Base-by-base conservation (phyloP, 2,888 invertebrate species). In the Ormyrus thymus region DNA sequence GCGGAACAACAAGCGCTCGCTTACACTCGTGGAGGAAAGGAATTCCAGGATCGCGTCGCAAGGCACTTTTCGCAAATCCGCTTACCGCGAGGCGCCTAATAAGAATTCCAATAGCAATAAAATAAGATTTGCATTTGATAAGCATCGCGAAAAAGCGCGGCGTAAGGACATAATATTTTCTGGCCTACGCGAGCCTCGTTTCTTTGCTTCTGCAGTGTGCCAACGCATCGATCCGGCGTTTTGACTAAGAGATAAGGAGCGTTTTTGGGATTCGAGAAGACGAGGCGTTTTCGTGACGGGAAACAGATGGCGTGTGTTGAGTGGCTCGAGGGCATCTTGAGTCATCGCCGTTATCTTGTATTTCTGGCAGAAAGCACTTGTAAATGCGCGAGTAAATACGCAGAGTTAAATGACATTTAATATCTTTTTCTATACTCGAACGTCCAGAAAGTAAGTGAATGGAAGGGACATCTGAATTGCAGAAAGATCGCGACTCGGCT, bases 101-200 rank as follows among this genome's bases (percentile, higher is more conserved):
- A 86, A 86, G 86, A 88, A 87, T 87, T 84, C 86, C 87, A 89
- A 88, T 88, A 84, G 88, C 86, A 87, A 86, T 89, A 88, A 89
- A 89, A 85, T 85, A 88, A 88, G 87, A 87, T 89, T 89, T 89
- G 86, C 88, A 87, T 87, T 86, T 87, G 87, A 88, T 89, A 88
- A 89, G 86, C 84, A 85, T 85, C 84, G 84, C 85, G 86, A 87
- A 89, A 88, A 89, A 85, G 82, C 83, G 84, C 86, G 83, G 81
- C 84, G 86, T 84, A 86, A 86, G 86, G 84, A 84, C 85, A 81
- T 87, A 84, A 83, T 80, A 80, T 81, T 81, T 81, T 15, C 48
- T 51, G 29, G 8, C 76, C n/a, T 15, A 3, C 8, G 13, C 55
- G 13, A 7, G 48, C 64, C 9, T 48, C 48, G 13, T 13, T 2